phyloP scores from a whole-genome alignment of 2,888 invertebrate genomes.

The Drepana falcataria region DNA sequence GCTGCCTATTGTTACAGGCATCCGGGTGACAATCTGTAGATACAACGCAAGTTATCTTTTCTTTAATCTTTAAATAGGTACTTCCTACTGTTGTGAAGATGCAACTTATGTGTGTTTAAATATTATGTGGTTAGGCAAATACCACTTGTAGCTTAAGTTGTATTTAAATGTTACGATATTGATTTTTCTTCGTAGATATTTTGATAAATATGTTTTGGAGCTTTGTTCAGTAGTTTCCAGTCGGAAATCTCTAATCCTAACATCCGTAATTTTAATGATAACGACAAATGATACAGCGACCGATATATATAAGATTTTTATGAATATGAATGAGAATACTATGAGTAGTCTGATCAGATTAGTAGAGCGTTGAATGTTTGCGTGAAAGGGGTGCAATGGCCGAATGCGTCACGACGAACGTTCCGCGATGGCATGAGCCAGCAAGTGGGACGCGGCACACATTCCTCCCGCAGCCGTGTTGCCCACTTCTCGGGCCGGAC shows the following conservation, averaged over 20 bases:
- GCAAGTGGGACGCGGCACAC: slow-evolving; percentile 50
- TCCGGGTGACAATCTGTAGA: slow-evolving; percentile 33
- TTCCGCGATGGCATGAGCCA: slow-evolving; percentile 25
- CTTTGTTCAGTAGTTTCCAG: no score
- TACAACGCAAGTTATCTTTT: slow-evolving; percentile 46
- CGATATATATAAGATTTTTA: slow-evolving; percentile 16
- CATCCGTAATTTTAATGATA: no score
- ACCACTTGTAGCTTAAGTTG: no score
- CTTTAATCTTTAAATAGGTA: slow-evolving; percentile 48
- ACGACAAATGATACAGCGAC: no score
- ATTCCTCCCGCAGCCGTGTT: slow-evolving; percentile 59
- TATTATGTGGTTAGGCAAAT: no score
- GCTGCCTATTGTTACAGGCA: slow-evolving; percentile 20
- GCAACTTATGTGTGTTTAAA: not conserved
- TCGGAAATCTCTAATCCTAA: no score
- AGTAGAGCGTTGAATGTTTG: slow-evolving; percentile 69
- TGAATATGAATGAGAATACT: slow-evolving; percentile 55
- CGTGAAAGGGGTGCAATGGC: slow-evolving; percentile 76
- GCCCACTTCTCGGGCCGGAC: slow-evolving; percentile 63
- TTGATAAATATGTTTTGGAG: no score
- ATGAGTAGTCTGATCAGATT: slow-evolving; percentile 57
- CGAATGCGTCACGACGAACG: slow-evolving; percentile 43
- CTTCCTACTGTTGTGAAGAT: slow-evolving; percentile 17
- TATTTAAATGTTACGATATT: no score
- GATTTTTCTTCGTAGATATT: no score